Percentiles rank a stretch among this genome's conserved stretches.
Evolutionary conservation across 2,888 invertebrate species (phyloP).

Genomic region (Drosophila anomalipes): DNA sequence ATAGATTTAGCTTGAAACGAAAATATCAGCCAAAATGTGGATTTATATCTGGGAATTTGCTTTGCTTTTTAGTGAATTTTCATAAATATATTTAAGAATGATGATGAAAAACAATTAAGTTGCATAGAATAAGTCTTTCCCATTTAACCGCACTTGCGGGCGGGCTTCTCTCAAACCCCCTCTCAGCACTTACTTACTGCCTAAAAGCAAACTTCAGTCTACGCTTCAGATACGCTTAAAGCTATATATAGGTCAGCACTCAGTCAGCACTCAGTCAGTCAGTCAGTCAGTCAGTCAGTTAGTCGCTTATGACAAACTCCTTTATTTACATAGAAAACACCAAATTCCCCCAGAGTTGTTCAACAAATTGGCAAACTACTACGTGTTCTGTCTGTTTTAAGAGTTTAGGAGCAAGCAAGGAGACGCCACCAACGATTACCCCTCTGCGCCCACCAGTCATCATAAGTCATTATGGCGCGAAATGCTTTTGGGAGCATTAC

Average conservation of each 20-base stretch:
- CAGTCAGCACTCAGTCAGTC: background rate
- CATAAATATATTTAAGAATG: background rate
- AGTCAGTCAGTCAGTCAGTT: background rate
- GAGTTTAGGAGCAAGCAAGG: background rate
- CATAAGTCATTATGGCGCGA: conserved; percentile 46
- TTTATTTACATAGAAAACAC: conserved; percentile 2
- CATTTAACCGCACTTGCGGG: background rate
- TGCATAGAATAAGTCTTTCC: background rate
- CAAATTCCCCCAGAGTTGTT: background rate
- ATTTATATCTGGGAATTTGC: background rate
- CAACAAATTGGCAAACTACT: conserved; percentile 27
- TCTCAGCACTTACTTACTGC: background rate
- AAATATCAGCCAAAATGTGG: background rate
- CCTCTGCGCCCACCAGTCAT: conserved; percentile 10
- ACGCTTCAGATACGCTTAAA: background rate
- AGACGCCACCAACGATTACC: background rate
- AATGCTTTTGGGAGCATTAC: conserved; percentile 22
- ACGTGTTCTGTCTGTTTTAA: background rate
- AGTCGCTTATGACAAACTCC: background rate
- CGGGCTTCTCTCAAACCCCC: background rate
- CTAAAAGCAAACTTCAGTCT: background rate
- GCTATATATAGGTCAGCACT: background rate
- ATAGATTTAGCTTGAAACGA: background rate
- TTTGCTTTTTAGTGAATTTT: background rate
- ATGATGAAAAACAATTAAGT: background rate